phyloP scores from a whole-genome alignment of 2,113 vertebrate genomes.

The cat (Felis catus) region F.catus_Fca126_mat1.0 CM031415.1:154881001-154881500 shows the following conservation, averaged over 20 bases:
- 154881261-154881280: conserved; percentile 65
- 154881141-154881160: neutral
- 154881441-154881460: conserved; percentile 78
- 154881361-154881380: conserved; percentile 30
- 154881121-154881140: conserved; percentile 59
- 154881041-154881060: conserved; percentile 59
- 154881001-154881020: conserved; percentile 46
- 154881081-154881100: conserved; percentile 66
- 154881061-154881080: conserved; percentile 66
- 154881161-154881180: conserved; percentile 31
- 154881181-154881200: conserved; percentile 45
- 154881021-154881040: conserved; percentile 75
- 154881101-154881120: conserved; percentile 67
- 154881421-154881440: conserved; percentile 83
- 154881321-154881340: conserved; percentile 19
- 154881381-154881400: conserved; percentile 48
- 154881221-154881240: conserved; percentile 41
- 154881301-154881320: conserved; percentile 47
- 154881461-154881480: conserved; percentile 86
- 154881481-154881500: conserved; percentile 85
- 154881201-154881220: neutral
- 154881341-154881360: neutral
- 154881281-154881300: conserved; percentile 58
- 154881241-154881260: conserved; percentile 58
- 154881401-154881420: conserved; percentile 79